Conservation (phyloP, 2,797 vertebrate species). For the Mustela erminea region DNA sequence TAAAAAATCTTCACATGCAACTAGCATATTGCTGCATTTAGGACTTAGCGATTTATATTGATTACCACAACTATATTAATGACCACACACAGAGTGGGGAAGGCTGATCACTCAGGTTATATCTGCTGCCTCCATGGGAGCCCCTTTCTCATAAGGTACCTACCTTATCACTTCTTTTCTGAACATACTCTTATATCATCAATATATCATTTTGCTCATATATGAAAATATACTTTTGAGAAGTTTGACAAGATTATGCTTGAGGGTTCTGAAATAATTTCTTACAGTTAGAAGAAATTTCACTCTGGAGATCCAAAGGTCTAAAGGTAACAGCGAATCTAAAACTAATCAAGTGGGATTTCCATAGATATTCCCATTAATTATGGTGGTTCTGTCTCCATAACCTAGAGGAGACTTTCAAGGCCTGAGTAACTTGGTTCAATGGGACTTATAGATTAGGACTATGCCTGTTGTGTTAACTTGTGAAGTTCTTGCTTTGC, state of each 20-base stretch:
- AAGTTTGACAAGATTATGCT: not conserved
- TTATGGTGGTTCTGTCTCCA: not conserved
- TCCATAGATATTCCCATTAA: not conserved
- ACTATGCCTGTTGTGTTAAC: not conserved
- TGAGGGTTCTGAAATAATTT: not conserved
- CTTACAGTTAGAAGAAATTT: not conserved
- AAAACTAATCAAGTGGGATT: not conserved
- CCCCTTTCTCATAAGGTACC: not conserved
- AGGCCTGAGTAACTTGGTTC: not conserved
- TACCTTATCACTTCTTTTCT: not conserved
- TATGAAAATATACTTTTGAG: slow-evolving; percentile 17
- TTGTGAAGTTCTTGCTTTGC: slow-evolving; percentile 1
- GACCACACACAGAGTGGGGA: not conserved
- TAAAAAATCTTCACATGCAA: not conserved
- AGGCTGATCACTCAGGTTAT: not conserved
- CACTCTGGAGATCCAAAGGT: not conserved
- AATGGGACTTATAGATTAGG: not conserved
- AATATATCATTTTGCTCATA: not conserved
- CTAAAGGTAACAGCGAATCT: not conserved
- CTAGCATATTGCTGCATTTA: not conserved
- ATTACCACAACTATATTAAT: not conserved
- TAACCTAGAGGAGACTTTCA: not conserved
- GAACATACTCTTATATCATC: not conserved
- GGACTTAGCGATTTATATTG: not conserved
- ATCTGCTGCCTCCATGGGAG: not conserved